Conservation (phyloP, 2,888 invertebrate genomes). For the Limnephilus lunatus region DNA sequence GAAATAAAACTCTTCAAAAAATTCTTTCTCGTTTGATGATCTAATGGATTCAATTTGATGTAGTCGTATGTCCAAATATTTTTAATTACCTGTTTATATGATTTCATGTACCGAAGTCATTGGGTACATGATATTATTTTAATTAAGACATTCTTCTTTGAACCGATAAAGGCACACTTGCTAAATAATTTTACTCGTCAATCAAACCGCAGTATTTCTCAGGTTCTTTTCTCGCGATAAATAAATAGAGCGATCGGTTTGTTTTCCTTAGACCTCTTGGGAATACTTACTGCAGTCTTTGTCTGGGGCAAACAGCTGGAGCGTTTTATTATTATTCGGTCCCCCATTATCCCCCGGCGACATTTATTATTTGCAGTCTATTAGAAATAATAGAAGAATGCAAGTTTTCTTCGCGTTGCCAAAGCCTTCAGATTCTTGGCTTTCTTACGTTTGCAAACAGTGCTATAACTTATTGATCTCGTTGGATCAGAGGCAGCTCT, state of each 20-base stretch:
- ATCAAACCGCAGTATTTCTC: background rate
- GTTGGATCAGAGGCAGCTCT: no score
- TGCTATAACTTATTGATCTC: background rate
- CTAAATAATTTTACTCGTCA: background rate
- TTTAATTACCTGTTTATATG: background rate
- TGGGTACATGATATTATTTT: background rate
- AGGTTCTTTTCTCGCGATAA: background rate
- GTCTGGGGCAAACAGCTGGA: background rate
- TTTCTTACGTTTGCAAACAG: background rate
- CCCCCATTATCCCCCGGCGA: background rate
- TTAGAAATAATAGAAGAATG: background rate
- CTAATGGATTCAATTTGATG: no score
- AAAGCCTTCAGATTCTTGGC: background rate
- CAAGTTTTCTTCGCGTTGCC: background rate
- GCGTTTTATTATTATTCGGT: background rate
- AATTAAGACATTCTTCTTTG: background rate
- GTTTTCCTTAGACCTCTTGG: background rate
- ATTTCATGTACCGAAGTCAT: background rate
- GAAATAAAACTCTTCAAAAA: no score
- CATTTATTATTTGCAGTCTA: background rate
- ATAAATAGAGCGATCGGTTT: background rate
- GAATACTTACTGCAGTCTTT: background rate
- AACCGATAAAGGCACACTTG: background rate
- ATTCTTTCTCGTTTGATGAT: no score
- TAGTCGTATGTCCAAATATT: background rate